Base-by-base conservation (phyloP, 2,888 invertebrate species). In the Drosophila recens region DNA sequence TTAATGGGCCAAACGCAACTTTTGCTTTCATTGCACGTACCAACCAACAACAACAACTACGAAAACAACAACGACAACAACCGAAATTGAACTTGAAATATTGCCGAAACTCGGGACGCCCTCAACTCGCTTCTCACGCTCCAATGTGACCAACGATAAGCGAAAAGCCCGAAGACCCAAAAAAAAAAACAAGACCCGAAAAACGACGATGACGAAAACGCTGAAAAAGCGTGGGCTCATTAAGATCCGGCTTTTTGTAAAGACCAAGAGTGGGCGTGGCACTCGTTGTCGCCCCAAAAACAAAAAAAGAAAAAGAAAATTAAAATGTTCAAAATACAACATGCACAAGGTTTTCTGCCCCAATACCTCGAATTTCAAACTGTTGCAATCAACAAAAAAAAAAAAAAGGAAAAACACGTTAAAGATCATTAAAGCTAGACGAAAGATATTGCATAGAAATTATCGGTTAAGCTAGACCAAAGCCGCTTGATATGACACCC, bases 1-100 rank as follows among this genome's bases (percentile, higher is more conserved):
- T 86, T 88, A 77, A 79, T 86, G 75, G 80, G 65, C 79, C 67
- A 84, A 84, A 74, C 63, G 67, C 74, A 79, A 84, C 86, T 88
- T 84, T 84, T 83, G 87, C 87, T 88, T 85, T 88, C 89, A 81
- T 78, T 81, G 79, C 89, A 88, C 89, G 84, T 87, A 77, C 56
- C 66, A 73, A 77, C 56, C 66, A 73, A 53, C 54, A 69, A 67
- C 40, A 67, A 23, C 3, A 45, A 23, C n/a, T 30, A 62, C 46
- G 52, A 48, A 30, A 59, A 45, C 59, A 42, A 20, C 57, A 11
- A 48, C 56, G n/a, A 57, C 43, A 40, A 48, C 45, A 71, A 42
- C 30, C 23, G 13, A 65, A 78, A 74, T 79, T 81, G 79, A 83
- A 84, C 82, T 79, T 87, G 79, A 84, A 87, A 70, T 72, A 46